Conservation (phyloP, 2,113 vertebrate species). For the Ranitomeya imitator region DNA sequence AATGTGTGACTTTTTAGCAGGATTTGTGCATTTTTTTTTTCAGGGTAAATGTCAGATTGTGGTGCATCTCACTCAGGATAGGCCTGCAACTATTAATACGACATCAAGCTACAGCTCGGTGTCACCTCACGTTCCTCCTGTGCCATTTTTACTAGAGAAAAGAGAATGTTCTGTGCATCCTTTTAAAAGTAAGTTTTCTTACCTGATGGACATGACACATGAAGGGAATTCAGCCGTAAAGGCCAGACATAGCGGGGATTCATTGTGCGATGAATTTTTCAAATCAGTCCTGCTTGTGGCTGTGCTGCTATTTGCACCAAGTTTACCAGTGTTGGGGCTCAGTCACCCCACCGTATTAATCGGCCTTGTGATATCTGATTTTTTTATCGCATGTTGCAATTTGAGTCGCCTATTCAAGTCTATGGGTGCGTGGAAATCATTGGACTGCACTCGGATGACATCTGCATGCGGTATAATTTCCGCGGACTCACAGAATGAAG, state of each 20-base stretch:
- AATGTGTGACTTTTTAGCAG: neutral
- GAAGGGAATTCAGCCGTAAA: neutral
- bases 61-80: constrained; percentile 51
- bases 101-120: constrained; percentile 11
- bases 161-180: constrained; percentile 8
- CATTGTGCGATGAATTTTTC: no score
- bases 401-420: no score
- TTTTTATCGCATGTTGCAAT: no score
- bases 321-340: no score
- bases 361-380: no score
- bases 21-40: neutral
- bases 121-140: neutral
- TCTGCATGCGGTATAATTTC: no score
- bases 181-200: constrained; percentile 38
- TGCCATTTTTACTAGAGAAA: constrained; percentile 30
- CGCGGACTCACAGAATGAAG: no score
- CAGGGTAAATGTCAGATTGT: constrained; percentile 58
- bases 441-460: no score
- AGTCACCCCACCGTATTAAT: no score
- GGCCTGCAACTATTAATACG: neutral
- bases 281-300: no score
- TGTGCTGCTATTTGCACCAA: no score
- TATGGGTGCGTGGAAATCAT: no score
- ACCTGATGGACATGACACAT: neutral
- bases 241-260: neutral